Conservation (phyloP, 2,113 vertebrate species). For the Phasianus colchicus region DNA sequence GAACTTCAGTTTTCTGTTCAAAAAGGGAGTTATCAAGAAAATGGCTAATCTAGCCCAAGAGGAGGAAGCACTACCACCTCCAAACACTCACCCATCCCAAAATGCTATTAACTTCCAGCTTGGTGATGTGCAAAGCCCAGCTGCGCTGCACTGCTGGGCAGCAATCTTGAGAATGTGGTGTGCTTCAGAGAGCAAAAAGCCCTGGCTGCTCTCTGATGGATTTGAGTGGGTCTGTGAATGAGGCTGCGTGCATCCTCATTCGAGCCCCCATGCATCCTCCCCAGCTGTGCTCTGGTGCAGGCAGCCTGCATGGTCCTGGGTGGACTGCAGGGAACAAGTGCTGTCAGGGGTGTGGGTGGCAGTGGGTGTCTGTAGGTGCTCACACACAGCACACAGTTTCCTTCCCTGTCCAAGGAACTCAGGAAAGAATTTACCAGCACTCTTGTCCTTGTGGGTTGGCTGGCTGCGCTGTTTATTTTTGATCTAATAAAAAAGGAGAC, state of each 20-base stretch:
- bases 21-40: not conserved
- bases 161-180: not conserved
- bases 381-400: not conserved
- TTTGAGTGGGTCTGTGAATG: not conserved
- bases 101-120: accelerated
- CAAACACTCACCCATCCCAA: not conserved
- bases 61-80: not conserved
- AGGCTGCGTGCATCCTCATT: not conserved
- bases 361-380: not conserved
- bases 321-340: not conserved
- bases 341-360: not conserved
- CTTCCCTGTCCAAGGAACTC: not conserved
- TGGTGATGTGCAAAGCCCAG: not conserved
- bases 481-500: constrained; percentile 68
- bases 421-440: constrained; percentile 48
- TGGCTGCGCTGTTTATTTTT: constrained; percentile 66
- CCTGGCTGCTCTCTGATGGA: not conserved
- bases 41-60: not conserved
- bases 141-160: not conserved
- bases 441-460: constrained; percentile 61
- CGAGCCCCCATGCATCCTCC: not conserved
- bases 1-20: not conserved
- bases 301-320: not conserved
- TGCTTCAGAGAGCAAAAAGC: not conserved
- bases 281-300: not conserved